A percentile compares a stretch with the other conserved stretches of the same genome.
Conservation (phyloP, 2,113 vertebrate genomes). For the Otocyon megalotis region DNA sequence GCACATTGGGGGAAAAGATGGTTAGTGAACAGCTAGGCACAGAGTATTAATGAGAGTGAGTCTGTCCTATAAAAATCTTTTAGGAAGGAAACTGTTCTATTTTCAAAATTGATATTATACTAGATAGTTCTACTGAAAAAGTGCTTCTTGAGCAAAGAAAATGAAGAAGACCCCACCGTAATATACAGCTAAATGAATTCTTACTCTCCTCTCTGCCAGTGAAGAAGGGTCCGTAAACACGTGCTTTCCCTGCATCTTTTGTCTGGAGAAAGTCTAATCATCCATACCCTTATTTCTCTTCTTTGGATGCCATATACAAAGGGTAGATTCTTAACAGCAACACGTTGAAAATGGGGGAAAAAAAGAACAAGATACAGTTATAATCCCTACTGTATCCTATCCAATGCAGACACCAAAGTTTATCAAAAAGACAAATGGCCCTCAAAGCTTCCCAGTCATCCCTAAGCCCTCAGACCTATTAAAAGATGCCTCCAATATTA, state of each 20-base stretch:
- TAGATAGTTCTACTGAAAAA: background rate
- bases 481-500: background rate
- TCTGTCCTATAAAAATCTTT: background rate
- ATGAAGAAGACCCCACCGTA: background rate
- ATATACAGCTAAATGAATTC: background rate
- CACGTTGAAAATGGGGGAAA: background rate
- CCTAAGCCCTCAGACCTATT: background rate
- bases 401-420: background rate
- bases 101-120: background rate
- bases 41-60: background rate
- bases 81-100: background rate
- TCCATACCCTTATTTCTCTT: background rate
- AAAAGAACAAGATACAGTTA: background rate
- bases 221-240: background rate
- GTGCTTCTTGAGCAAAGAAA: background rate
- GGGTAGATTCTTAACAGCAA: background rate
- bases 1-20: background rate
- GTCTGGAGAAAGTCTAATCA: background rate
- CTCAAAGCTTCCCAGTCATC: background rate
- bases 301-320: background rate
- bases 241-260: background rate
- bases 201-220: background rate
- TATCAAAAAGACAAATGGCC: background rate
- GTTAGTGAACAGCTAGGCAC: background rate
- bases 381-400: background rate